Base-by-base conservation (phyloP, 2,888 invertebrate genomes). In the Plebejus melissa region DNA sequence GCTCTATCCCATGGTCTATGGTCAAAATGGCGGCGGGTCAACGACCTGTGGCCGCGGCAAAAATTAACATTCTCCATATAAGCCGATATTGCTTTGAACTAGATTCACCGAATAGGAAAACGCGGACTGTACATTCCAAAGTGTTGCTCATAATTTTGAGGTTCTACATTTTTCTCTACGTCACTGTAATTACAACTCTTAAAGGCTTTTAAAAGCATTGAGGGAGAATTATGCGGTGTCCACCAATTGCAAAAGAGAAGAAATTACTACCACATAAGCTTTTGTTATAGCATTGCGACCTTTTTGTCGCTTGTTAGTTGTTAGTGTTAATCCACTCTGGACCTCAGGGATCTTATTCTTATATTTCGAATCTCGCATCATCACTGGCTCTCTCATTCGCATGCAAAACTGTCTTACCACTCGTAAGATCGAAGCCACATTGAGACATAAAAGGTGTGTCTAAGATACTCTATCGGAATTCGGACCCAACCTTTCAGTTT, bases 41-140 rank as follows among this genome's bases (percentile, higher is more conserved):
- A 80, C 79, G 81, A 82, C 80, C 82, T 76, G 77, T 81, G 81
- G 82, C 82, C 79, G 83, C 82, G 79, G 80, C 81, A 80, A 81
- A 82, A 81, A 82, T 83, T 81, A 80, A 81, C 81, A 81, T 81
- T 82, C 82, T 28, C 72, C 22, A 65, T 65, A 36, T 65, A 65
- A 28, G 65, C 1, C 13, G 65, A 65, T 65, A 65, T 65, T 65
- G 65, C 32, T 65, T 32, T 36, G 32, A 16, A 36, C 65, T 65
- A 65, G 32, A 65, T 32, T 32, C 65, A 36, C 60, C 22, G 28
- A 65, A 65, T 65, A 32, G 65, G 32, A 32, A 32, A 65, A 32
- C 32, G 65, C 16, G 65, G 13, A 32, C 32, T 4, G 28, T 13
- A 13, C 28, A 65, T 65, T 32, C 65, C 65, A 2, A 65, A 0